Conservation (phyloP, 1,140 invertebrate species). For the Diorhabda elongata region DNA sequence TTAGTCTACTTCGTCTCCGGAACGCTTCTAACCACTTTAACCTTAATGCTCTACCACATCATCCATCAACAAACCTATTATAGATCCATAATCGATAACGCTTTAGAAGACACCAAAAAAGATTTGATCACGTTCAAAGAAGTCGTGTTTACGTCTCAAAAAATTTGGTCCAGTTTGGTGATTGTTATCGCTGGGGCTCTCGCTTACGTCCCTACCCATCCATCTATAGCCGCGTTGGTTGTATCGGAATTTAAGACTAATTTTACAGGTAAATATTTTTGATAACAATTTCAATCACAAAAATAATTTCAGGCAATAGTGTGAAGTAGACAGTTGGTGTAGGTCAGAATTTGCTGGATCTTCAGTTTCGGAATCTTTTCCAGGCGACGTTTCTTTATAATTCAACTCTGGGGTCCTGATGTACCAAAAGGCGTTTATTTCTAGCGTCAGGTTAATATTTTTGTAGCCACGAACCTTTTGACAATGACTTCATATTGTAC, state of each 20-base stretch:
- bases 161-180: conserved; percentile 16
- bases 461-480: too few species aligned
- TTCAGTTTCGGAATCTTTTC: too few species aligned
- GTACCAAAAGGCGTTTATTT: too few species aligned
- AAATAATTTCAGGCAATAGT: too few species aligned
- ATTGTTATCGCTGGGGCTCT: conserved; percentile 12
- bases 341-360: too few species aligned
- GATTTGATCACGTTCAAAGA: conserved; percentile 10
- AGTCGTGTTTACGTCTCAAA: not conserved
- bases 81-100: not conserved
- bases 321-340: too few species aligned
- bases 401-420: too few species aligned
- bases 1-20: conserved; percentile 10
- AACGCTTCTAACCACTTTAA: conserved; percentile 4
- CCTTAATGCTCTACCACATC: conserved; percentile 4
- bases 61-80: conserved; percentile 7
- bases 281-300: too few species aligned
- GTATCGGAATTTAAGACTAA: conserved; percentile 9
- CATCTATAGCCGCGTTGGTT: conserved; percentile 9
- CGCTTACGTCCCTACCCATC: conserved; percentile 16
- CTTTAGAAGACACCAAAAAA: conserved; percentile 7
- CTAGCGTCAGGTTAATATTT: too few species aligned
- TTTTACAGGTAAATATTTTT: not conserved
- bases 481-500: too few species aligned
- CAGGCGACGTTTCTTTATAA: too few species aligned